These are phyloP conservation scores for Hyposoter didymator DNA, from an alignment of 2,888 invertebrate species.

Conservation along the genomic window DNA sequence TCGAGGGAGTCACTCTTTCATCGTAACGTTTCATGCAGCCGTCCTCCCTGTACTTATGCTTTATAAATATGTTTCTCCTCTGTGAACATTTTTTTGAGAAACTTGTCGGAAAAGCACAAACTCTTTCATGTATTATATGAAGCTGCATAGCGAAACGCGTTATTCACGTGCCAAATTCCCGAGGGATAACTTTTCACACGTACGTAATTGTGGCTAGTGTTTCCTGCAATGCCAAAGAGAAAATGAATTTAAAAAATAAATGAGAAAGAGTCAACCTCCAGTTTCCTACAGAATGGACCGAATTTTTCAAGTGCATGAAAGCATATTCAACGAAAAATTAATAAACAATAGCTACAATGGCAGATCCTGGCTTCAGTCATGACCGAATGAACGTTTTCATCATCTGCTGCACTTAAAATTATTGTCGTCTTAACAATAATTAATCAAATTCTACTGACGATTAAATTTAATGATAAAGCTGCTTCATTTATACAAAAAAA, in stretches of 20 bases:
- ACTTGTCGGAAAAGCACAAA: conserved; percentile 26
- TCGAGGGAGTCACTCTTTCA: conserved; percentile 61
- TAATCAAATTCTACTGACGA: not conserved
- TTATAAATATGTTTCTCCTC: conserved; percentile 9
- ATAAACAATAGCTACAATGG: not conserved
- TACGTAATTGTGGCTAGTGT: not conserved
- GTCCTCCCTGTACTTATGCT: not conserved
- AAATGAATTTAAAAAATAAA: not conserved
- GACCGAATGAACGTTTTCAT: not conserved
- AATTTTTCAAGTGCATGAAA: not conserved
- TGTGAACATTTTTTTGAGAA: conserved; percentile 31
- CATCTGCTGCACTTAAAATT: not conserved
- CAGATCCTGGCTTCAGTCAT: not conserved
- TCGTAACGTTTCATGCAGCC: conserved; percentile 28
- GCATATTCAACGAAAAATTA: too few relatives aligned
- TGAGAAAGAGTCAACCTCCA: not conserved
- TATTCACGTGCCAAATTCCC: conserved; percentile 48
- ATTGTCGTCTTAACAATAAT: not conserved
- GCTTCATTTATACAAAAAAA: not conserved
- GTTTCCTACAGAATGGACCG: not conserved
- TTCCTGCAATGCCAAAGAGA: not conserved
- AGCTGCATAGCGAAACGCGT: conserved; percentile 15
- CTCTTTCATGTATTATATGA: not conserved
- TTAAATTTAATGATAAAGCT: not conserved
- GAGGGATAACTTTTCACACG: conserved; percentile 39